A percentile compares a stretch with the other conserved stretches of the same genome.
These are phyloP conservation scores for Panurus biarmicus DNA, from an alignment of 2,113 vertebrate species.

Conservation along the genomic window DNA sequence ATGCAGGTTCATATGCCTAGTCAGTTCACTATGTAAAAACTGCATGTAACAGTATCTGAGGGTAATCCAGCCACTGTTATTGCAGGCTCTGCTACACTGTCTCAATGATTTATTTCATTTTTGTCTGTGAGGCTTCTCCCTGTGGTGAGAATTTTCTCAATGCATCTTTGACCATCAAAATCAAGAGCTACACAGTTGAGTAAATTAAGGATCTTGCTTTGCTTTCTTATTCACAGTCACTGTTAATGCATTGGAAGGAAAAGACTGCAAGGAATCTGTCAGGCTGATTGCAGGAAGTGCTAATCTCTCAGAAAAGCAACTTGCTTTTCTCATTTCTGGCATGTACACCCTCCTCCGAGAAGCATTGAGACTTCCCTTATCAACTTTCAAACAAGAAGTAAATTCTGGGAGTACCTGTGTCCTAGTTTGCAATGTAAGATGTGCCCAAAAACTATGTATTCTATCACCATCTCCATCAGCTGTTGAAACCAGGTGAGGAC, in stretches of 20 bases:
- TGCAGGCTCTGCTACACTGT: not conserved
- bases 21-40: not conserved
- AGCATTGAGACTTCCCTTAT: constrained; percentile 73
- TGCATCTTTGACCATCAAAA: not conserved
- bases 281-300: constrained; percentile 66
- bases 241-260: constrained; percentile 79
- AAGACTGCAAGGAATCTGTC: constrained; percentile 78
- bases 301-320: constrained; percentile 71
- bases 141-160: not conserved
- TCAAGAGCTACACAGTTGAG: not conserved
- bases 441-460: too few species aligned
- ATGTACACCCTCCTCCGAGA: constrained; percentile 77
- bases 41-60: not conserved
- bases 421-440: too few species aligned
- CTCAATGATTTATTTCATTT: not conserved
- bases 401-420: constrained; percentile 6
- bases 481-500: too few species aligned
- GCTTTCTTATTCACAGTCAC: constrained; percentile 68
- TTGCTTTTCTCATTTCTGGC: constrained; percentile 75
- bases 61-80: not conserved
- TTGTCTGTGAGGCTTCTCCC: not conserved
- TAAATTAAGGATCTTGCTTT: not conserved
- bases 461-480: too few species aligned
- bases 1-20: not conserved
- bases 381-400: constrained; percentile 79